Conservation (phyloP, 2,888 invertebrate genomes). For the Drosophila suboccidentalis region DNA sequence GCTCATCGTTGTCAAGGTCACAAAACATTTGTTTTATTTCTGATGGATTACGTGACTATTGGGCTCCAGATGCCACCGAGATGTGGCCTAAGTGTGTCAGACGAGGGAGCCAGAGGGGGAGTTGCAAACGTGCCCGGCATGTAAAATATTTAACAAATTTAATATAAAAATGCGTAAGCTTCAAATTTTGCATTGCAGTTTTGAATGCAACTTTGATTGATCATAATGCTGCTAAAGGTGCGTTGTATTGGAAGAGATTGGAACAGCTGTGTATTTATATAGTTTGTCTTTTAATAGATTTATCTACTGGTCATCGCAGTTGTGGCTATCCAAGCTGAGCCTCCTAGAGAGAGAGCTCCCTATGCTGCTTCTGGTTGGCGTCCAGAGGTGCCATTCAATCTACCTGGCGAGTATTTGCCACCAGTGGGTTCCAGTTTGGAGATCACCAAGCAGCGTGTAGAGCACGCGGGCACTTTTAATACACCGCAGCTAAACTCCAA, state of each 20-base stretch:
- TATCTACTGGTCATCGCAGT: constrained; percentile 8
- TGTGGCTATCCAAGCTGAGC: constrained; percentile 59
- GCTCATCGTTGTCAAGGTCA: constrained; percentile 66
- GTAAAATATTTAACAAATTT: constrained; percentile 29
- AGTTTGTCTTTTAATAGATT: constrained; percentile 25
- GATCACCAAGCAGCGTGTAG: constrained; percentile 79
- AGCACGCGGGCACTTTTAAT: constrained; percentile 75
- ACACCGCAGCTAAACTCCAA: constrained; percentile 55
- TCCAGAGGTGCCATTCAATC: constrained; percentile 82
- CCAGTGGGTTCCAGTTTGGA: constrained; percentile 60
- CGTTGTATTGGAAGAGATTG: not conserved
- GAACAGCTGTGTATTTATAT: not conserved
- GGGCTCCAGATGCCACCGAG: constrained; percentile 59
- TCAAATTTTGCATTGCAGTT: constrained; percentile 51
- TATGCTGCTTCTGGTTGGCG: constrained; percentile 85
- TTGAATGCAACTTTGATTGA: constrained; percentile 42
- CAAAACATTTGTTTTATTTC: constrained; percentile 36
- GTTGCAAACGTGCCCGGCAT: constrained; percentile 56
- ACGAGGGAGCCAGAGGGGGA: constrained; percentile 23
- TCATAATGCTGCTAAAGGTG: constrained; percentile 65
- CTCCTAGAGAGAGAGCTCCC: constrained; percentile 64
- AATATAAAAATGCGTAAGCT: constrained; percentile 73
- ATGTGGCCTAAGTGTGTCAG: constrained; percentile 63
- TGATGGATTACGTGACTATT: constrained; percentile 66
- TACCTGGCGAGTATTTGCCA: constrained; percentile 80